These are phyloP conservation scores for Peromyscus melanophrys DNA, from an alignment of 2,797 vertebrate genomes.

Conservation along the genomic window DNA sequence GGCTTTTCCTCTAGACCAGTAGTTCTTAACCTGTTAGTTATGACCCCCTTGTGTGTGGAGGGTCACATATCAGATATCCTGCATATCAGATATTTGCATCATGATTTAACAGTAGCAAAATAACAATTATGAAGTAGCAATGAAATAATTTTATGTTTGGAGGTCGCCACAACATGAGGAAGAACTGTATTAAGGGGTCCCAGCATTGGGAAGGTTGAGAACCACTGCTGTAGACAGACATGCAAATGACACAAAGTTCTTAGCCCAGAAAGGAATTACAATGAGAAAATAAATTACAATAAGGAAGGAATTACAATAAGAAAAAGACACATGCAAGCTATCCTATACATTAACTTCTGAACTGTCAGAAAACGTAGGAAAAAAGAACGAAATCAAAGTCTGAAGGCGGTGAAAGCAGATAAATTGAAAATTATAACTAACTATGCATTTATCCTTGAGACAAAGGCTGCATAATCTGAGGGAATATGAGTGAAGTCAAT, in stretches of 20 bases:
- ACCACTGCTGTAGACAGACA: no score
- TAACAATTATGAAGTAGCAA: not conserved
- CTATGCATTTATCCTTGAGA: no score
- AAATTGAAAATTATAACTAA: not conserved
- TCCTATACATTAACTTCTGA: not conserved
- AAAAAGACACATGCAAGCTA: not conserved
- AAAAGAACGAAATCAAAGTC: not conserved
- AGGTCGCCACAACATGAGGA: not conserved
- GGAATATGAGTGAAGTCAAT: not conserved
- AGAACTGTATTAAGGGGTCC: not conserved
- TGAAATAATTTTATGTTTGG: not conserved
- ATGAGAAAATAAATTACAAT: not conserved
- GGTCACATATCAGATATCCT: not conserved
- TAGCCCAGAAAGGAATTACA: not conserved
- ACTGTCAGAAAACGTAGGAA: not conserved
- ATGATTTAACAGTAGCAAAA: not conserved
- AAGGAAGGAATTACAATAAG: not conserved
- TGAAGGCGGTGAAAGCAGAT: not conserved
- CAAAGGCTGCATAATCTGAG: not conserved
- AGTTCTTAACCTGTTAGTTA: not conserved
- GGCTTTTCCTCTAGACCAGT: not conserved
- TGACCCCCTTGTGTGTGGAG: not conserved
- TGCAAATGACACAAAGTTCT: not conserved
- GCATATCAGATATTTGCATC: not conserved
- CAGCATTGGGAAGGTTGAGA: not conserved